A percentile compares a stretch with the other conserved stretches of the same genome.
These are phyloP conservation scores for Mobula birostris DNA, from an alignment of 2,113 vertebrate genomes.

Conservation along the genomic window DNA sequence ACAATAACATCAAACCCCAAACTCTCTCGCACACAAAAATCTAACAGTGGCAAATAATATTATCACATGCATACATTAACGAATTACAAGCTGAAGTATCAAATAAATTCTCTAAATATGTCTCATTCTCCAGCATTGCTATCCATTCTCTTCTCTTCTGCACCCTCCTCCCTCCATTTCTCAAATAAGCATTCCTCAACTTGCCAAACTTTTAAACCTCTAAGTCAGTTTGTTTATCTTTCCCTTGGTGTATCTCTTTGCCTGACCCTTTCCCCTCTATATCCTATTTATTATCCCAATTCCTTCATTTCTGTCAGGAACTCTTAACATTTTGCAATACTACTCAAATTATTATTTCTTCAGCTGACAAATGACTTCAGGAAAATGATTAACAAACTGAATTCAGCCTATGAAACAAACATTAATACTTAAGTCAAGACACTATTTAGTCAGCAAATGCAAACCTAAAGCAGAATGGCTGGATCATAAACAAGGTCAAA, in stretches of 20 bases:
- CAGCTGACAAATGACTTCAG: not conserved
- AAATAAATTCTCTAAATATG: not conserved
- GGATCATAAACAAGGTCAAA: conserved; percentile 13
- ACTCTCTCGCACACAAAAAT: no score
- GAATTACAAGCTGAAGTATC: no score
- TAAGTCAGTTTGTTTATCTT: not conserved
- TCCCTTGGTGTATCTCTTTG: not conserved
- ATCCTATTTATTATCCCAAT: not conserved
- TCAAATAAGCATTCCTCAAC: no score
- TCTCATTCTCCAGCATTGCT: not conserved
- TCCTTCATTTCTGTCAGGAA: not conserved
- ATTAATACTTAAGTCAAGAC: not conserved
- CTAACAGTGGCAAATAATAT: no score
- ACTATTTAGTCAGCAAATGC: not conserved
- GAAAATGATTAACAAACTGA: not conserved
- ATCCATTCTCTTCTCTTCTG: not conserved
- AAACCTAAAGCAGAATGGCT: not conserved
- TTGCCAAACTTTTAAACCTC: not conserved
- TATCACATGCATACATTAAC: no score
- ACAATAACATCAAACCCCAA: no score
- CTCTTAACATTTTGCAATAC: not conserved
- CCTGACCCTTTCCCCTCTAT: not conserved
- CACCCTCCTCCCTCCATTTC: not conserved
- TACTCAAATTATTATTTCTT: conserved; percentile 3
- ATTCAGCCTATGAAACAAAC: not conserved